Percentiles rank a stretch among this genome's conserved stretches.
Evolutionary conservation across 35 echinoderm and acorn worm genomes (phyloP).

Genomic region (Heliocidaris erythrogramma): DNA sequence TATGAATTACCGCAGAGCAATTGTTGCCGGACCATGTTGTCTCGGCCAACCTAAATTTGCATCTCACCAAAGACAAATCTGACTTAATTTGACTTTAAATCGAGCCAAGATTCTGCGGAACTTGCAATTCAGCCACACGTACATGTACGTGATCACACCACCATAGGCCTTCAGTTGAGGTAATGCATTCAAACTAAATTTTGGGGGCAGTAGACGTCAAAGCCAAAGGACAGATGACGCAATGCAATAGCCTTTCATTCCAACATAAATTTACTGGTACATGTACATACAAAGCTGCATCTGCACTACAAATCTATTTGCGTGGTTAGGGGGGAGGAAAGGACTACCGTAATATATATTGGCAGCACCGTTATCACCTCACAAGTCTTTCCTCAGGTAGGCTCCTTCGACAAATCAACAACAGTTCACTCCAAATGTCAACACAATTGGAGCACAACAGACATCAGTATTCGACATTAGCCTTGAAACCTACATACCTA

Average conservation of each 20-base stretch:
- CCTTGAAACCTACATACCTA: constrained; percentile 7
- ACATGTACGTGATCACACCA: too few species aligned
- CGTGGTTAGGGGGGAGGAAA: background rate
- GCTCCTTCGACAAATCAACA: background rate
- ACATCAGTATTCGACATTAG: background rate
- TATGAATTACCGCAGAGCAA: too few species aligned
- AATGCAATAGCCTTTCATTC: too few species aligned
- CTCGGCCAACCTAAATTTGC: too few species aligned
- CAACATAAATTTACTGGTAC: background rate
- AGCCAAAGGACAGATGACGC: background rate
- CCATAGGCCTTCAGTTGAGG: too few species aligned
- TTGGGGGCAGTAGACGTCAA: background rate
- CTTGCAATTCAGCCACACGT: too few species aligned
- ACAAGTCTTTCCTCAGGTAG: background rate
- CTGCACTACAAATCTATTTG: background rate
- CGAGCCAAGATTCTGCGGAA: too few species aligned
- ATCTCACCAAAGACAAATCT: too few species aligned
- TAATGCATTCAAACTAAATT: background rate
- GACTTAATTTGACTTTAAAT: too few species aligned
- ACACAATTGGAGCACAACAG: background rate
- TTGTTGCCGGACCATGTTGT: too few species aligned
- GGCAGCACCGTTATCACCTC: background rate
- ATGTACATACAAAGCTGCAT: too few species aligned
- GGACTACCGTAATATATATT: background rate
- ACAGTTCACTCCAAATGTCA: constrained; percentile 1